Percentiles rank a stretch among this genome's conserved stretches.
These are phyloP conservation scores for Salvelinus namaycush DNA, from an alignment of 2,113 vertebrate genomes.

Conservation along the genomic window DNA sequence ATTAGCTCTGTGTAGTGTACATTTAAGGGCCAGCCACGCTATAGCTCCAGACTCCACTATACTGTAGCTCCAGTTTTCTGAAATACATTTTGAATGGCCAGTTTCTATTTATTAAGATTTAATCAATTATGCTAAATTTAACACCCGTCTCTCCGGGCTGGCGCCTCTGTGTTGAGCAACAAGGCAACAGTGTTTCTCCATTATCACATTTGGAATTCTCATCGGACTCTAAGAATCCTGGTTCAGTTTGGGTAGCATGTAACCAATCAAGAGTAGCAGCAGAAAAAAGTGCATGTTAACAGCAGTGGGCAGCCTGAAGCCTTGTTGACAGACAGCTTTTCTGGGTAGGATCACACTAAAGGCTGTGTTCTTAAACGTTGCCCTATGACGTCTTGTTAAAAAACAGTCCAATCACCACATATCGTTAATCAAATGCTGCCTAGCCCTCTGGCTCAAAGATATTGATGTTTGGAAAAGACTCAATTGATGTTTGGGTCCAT, in stretches of 20 bases:
- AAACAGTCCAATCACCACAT: neutral
- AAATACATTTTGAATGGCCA: no score
- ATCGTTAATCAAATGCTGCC: conserved; percentile 6
- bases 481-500: neutral
- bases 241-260: no score
- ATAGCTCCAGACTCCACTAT: no score
- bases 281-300: neutral
- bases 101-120: no score
- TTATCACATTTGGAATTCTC: no score
- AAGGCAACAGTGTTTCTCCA: neutral
- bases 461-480: neutral
- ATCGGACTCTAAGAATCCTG: no score
- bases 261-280: neutral
- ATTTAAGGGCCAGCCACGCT: no score
- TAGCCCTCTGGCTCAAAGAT: neutral
- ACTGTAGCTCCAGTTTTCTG: no score
- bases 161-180: neutral
- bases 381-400: neutral
- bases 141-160: neutral
- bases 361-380: neutral
- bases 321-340: neutral
- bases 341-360: neutral
- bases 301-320: neutral
- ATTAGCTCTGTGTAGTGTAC: no score
- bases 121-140: no score